Base-by-base conservation (phyloP, 1,140 invertebrate species). In the Pseudomyrmex concolor region DNA sequence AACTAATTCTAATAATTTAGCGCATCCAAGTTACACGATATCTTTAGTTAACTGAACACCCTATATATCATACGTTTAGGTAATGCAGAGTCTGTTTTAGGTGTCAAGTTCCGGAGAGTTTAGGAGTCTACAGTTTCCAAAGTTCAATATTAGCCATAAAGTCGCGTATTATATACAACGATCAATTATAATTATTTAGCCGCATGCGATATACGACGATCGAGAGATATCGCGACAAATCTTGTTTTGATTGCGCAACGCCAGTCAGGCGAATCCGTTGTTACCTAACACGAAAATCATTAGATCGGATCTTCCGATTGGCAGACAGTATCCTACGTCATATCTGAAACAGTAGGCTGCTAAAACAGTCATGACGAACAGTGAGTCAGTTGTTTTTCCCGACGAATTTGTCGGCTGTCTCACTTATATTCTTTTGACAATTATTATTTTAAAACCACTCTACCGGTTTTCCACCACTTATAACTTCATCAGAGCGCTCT, bases 211-310 rank as follows among this genome's bases (percentile, higher is more conserved):
- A 34, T 34, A 34, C 34, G 34, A 34, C 25, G 8, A 17, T 43
- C 62, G 25, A 25, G 22, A 66, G 22, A 25, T 70, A 12, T 45
- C 19, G 5, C 34, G 2, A 50, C 1, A 59, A 70, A 70, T 70
- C 43, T 59, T 22, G n/a, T 55, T 66, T 43, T 8, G 9, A 63
- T 80, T 50, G 8, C 25, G 10, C 8, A 57, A 68, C 34, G n/a
- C 34, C 12, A 55, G 4, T 55, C 54, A 59, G 2, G n/a, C 60
- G 3, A 43, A 55, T 7, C 15, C 15, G 12, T 48, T 45, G 4
- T 71, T 60, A 50, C 48, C 15, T 22, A 25, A 57, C 5, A 22
- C 54, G 19, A 43, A 48, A 48, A 70, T 80, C n/a, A 8, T 59
- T 34, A 34, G 2, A 17, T 34, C 5, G 25, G 34, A 57, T 34